These are phyloP conservation scores for Myopa testacea DNA, from an alignment of 2,888 invertebrate genomes.

Conservation along the genomic window DNA sequence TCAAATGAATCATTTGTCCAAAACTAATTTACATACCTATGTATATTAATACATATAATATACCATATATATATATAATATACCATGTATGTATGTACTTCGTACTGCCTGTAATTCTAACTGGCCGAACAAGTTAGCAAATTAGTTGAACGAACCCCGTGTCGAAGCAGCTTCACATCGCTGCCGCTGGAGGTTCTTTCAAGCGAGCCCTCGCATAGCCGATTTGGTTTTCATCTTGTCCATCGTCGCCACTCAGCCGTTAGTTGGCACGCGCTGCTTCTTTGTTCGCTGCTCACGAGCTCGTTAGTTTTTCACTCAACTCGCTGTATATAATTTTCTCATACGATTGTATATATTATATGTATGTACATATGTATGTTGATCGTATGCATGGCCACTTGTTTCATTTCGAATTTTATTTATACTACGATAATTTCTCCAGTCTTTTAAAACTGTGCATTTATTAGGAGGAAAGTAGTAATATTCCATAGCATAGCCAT, in stretches of 20 bases:
- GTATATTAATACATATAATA: too few relatives aligned
- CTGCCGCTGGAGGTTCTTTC: background rate
- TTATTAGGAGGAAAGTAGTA: background rate
- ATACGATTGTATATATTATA: background rate
- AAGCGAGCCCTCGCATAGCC: background rate
- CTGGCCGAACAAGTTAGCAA: too few relatives aligned
- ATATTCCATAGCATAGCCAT: background rate
- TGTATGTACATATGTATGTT: background rate
- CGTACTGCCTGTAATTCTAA: too few relatives aligned
- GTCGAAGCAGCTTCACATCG: too few relatives aligned
- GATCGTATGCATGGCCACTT: background rate
- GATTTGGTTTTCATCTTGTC: too few relatives aligned
- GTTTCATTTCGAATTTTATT: background rate
- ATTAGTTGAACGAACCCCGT: too few relatives aligned
- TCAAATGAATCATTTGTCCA: too few relatives aligned
- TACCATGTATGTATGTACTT: too few relatives aligned
- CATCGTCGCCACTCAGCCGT: background rate
- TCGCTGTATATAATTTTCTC: background rate
- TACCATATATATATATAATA: too few relatives aligned
- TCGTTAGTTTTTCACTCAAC: background rate
- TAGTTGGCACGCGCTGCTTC: constrained; percentile 31
- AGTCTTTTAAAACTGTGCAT: too few relatives aligned
- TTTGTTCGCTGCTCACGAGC: constrained; percentile 25
- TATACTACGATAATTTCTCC: too few relatives aligned
- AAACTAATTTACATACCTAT: too few relatives aligned